Conservation (phyloP, 1,140 invertebrate species). For the Pinna nobilis region DNA sequence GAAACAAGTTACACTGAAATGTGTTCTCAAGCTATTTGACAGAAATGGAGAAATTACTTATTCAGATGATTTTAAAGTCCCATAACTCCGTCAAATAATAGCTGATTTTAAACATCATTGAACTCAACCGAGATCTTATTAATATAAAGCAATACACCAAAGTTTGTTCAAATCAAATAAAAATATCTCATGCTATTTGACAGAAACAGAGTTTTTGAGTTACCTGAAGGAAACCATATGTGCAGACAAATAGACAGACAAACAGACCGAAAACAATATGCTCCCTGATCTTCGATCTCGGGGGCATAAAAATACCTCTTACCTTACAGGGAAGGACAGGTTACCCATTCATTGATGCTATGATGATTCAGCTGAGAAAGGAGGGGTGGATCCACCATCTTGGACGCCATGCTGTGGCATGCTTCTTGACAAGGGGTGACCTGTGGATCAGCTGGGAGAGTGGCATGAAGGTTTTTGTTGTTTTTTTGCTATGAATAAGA, state of each 20-base stretch:
- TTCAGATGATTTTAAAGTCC: too few relatives aligned
- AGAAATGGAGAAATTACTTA: too few relatives aligned
- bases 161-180: not conserved
- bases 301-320: not conserved
- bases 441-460: conserved; percentile 95
- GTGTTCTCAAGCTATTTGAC: too few relatives aligned
- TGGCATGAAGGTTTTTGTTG: conserved; percentile 92
- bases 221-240: not conserved
- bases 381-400: conserved; percentile 95
- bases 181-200: not conserved
- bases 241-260: not conserved
- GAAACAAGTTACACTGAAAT: too few relatives aligned
- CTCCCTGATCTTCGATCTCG: too few relatives aligned
- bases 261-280: not conserved
- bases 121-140: too few relatives aligned
- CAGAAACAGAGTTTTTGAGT: not conserved
- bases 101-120: too few relatives aligned
- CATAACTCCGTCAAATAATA: too few relatives aligned
- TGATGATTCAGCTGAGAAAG: conserved; percentile 90
- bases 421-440: conserved; percentile 91
- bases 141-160: not conserved
- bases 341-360: conserved; percentile 94
- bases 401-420: conserved; percentile 90
- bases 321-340: conserved; percentile 85
- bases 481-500: too few relatives aligned